Percentiles rank a stretch among this genome's conserved stretches.
Conservation (phyloP, 2,113 vertebrate genomes). For the Spizaetus ornatus region DNA sequence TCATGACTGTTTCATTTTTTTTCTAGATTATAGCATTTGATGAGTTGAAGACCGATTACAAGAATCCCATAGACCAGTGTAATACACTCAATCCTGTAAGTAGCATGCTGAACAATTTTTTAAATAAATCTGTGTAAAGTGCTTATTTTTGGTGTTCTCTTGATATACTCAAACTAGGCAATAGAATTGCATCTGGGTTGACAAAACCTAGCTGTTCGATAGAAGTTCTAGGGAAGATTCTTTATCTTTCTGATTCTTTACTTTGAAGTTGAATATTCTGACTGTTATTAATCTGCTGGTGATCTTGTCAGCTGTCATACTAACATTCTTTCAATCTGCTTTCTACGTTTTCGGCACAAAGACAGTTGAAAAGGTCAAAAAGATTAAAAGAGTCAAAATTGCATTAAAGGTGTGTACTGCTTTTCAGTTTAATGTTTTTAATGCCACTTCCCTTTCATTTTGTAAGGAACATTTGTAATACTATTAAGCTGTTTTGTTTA, state of each 20-base stretch:
- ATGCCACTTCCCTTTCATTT: constrained; percentile 74
- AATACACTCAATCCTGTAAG: constrained; percentile 99
- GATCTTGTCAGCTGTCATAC: constrained; percentile 91
- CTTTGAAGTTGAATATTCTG: constrained; percentile 77
- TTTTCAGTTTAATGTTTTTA: constrained; percentile 83
- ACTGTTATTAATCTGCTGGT: constrained; percentile 82
- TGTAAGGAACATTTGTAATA: constrained; percentile 67
- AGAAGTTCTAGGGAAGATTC: constrained; percentile 14
- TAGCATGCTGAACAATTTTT: neutral
- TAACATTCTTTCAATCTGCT: constrained; percentile 94
- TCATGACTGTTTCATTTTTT: constrained; percentile 23
- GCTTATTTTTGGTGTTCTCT: neutral
- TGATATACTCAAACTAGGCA: neutral
- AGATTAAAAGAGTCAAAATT: constrained; percentile 99
- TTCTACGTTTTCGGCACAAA: constrained; percentile 89
- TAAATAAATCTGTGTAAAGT: neutral
- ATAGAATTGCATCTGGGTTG: neutral
- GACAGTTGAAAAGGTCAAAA: constrained; percentile 99
- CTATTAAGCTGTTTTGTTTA: constrained; percentile 39
- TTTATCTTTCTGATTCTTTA: constrained; percentile 31
- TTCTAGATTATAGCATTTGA: constrained; percentile 97
- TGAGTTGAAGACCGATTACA: constrained; percentile 99
- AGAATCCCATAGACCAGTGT: constrained; percentile 99
- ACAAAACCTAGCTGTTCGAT: neutral
- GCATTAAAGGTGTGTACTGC: constrained; percentile 99